Percentiles rank a stretch among this genome's conserved stretches.
Evolutionary conservation across 2,797 vertebrate species (phyloP).

Genomic region (Thalassophryne amazonica): DNA sequence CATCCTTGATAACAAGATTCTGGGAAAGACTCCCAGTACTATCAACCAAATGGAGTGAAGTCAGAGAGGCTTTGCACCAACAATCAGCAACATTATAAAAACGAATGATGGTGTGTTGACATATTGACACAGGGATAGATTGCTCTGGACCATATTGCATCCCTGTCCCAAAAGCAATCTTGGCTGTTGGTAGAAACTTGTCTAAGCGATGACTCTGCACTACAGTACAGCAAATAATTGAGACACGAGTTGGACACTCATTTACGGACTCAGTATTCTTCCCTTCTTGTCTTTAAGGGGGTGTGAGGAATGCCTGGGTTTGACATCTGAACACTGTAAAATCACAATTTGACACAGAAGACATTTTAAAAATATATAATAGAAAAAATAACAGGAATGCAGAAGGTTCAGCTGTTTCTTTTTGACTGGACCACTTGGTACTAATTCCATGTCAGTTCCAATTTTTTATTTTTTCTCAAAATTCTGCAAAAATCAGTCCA

Average conservation of each 20-base stretch:
- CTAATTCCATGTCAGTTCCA: no score
- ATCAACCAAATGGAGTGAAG: constrained; percentile 47
- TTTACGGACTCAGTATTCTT: constrained; percentile 52
- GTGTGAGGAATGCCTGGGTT: constrained; percentile 29
- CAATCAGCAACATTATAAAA: constrained; percentile 67
- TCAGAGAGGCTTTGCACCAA: constrained; percentile 49
- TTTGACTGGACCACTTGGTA: no score
- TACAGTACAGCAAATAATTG: constrained; percentile 64
- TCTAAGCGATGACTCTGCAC: constrained; percentile 72
- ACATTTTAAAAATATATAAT: constrained; percentile 10
- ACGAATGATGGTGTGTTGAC: constrained; percentile 70
- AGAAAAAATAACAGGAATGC: no score
- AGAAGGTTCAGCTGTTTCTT: not conserved
- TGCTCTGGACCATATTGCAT: constrained; percentile 82
- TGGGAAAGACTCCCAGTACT: constrained; percentile 42
- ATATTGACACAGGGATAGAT: constrained; percentile 78
- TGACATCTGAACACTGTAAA: constrained; percentile 46
- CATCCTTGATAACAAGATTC: constrained; percentile 54
- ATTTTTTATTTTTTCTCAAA: no score
- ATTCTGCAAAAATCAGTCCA: no score
- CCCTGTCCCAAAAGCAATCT: constrained; percentile 82
- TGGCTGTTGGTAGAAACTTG: constrained; percentile 72
- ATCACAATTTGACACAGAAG: constrained; percentile 11
- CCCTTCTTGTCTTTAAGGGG: constrained; percentile 29
- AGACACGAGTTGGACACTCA: constrained; percentile 51